Conservation (phyloP, 1,140 invertebrate genomes). For the Hormaphis cornu region DNA sequence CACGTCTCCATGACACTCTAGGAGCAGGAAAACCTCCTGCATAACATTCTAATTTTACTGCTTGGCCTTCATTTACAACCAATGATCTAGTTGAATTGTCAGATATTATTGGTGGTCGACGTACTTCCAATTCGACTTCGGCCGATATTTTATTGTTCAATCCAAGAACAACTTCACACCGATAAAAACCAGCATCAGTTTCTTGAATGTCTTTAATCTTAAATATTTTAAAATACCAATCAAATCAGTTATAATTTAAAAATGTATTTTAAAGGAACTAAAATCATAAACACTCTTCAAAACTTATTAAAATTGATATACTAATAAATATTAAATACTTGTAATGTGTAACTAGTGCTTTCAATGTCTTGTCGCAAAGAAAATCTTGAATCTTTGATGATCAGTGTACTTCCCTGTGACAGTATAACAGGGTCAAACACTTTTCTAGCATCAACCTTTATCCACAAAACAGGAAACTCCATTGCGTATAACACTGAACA, state of each 20-base stretch:
- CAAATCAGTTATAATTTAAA: background rate
- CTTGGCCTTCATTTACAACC: slow-evolving; percentile 69
- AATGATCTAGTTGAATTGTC: slow-evolving; percentile 83
- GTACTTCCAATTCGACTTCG: slow-evolving; percentile 71
- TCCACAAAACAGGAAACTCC: slow-evolving; percentile 78
- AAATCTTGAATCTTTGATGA: slow-evolving; percentile 78
- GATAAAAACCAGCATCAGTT: slow-evolving; percentile 79
- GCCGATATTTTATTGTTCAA: slow-evolving; percentile 62
- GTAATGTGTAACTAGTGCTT: slow-evolving; percentile 68
- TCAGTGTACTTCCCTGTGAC: slow-evolving; percentile 67
- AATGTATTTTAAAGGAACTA: background rate
- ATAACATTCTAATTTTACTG: slow-evolving; percentile 75
- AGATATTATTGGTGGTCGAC: slow-evolving; percentile 78
- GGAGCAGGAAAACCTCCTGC: slow-evolving; percentile 72
- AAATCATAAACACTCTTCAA: background rate
- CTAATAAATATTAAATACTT: slow-evolving; percentile 47
- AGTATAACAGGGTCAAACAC: slow-evolving; percentile 56
- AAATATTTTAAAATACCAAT: slow-evolving; percentile 34
- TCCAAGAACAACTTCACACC: slow-evolving; percentile 75
- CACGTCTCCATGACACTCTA: slow-evolving; percentile 78
- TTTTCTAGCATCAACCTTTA: slow-evolving; percentile 52
- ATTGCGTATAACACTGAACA: slow-evolving; percentile 82
- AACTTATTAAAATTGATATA: background rate
- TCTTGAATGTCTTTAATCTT: slow-evolving; percentile 92
- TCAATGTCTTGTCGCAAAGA: slow-evolving; percentile 67